Evolutionary conservation across 2,888 invertebrate genomes (phyloP).

Genomic region (Cantharis flavilabris): DNA sequence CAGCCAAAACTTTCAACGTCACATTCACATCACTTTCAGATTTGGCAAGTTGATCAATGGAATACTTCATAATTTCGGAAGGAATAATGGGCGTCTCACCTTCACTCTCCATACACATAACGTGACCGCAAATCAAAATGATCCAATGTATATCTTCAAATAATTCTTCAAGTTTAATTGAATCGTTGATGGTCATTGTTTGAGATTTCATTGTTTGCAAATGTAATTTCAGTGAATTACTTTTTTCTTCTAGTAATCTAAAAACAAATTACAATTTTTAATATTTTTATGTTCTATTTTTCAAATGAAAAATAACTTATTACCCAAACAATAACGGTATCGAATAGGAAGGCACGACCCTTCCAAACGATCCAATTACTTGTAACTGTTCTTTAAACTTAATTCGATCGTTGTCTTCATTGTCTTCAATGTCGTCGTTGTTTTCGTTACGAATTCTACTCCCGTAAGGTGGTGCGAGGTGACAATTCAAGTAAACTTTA

Average conservation of each 20-base stretch:
- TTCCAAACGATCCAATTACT: slow-evolving; percentile 70
- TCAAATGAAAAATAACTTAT: slow-evolving; percentile 7
- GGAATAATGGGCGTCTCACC: slow-evolving; percentile 72
- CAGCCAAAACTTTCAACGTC: slow-evolving; percentile 50
- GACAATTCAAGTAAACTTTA: slow-evolving; percentile 78
- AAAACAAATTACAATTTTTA: slow-evolving; percentile 11
- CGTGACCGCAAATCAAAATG: slow-evolving; percentile 74
- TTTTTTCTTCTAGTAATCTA: slow-evolving; percentile 52
- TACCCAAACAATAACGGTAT: slow-evolving; percentile 66
- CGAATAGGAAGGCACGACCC: slow-evolving; percentile 67
- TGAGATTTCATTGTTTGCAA: slow-evolving; percentile 51
- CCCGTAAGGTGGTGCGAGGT: slow-evolving; percentile 83
- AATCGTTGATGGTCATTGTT: slow-evolving; percentile 51
- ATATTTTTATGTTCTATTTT: neutral
- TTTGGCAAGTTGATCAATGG: slow-evolving; percentile 58
- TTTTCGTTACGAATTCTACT: slow-evolving; percentile 57
- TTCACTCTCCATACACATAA: slow-evolving; percentile 68
- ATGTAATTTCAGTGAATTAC: slow-evolving; percentile 46
- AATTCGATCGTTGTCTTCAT: slow-evolving; percentile 68
- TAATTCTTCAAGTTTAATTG: slow-evolving; percentile 60
- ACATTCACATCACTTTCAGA: slow-evolving; percentile 44
- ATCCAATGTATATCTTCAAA: slow-evolving; percentile 94
- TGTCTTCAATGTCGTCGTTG: slow-evolving; percentile 65
- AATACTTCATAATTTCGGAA: slow-evolving; percentile 65
- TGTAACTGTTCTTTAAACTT: slow-evolving; percentile 74